Base-by-base conservation (phyloP, 1,140 invertebrate species). In the Tribolium castaneum region DNA sequence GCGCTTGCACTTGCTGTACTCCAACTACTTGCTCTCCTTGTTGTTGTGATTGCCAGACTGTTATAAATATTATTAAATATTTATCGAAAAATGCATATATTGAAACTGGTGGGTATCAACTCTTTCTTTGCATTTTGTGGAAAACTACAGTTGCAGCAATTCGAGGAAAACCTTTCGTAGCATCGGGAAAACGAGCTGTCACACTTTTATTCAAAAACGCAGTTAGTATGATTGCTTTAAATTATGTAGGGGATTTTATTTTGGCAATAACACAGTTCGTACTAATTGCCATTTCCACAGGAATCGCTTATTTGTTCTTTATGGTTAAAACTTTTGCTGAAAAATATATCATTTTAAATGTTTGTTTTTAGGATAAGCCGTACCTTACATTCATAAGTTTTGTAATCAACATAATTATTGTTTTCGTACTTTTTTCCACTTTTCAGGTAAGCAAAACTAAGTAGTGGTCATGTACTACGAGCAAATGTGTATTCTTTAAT, bases 31-130 rank as follows among this genome's bases (percentile, higher is more conserved):
- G 39, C n/a, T 45, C 39, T 9, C 5, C 39, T 34, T 73, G 49
- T 52, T 52, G 0, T 90, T 89, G 84, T 92, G 91, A 2, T 45
- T n/a, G 78, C 90, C 25, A 30, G 25, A 30, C 25, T 2, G 13
- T 94, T 73, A 93, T 94, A 83, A 91, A 90, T 62, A 89, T 90
- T 79, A 84, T 95, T 1, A 90, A 91, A 82, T 94, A 89, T 83
- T 86, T 94, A 35, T 92, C 91, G 59, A 87, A 91, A 82, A 94
- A 94, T 87, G 92, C 93, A 5, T 95, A 93, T 83, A 93, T 94
- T 76, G 92, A 93, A 90, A 91, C 92, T 84, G 91, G 90, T 90
- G 86, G 82, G 81, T 81, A 16, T 51, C 7, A 45, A 45, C 0
- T 0, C 5, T 45, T 9, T 45, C 9, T 45, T n/a, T 9, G 7